Evolutionary conservation across 2,113 vertebrate species (phyloP).

Genomic region (Brachypodius melanocephalos): DNA sequence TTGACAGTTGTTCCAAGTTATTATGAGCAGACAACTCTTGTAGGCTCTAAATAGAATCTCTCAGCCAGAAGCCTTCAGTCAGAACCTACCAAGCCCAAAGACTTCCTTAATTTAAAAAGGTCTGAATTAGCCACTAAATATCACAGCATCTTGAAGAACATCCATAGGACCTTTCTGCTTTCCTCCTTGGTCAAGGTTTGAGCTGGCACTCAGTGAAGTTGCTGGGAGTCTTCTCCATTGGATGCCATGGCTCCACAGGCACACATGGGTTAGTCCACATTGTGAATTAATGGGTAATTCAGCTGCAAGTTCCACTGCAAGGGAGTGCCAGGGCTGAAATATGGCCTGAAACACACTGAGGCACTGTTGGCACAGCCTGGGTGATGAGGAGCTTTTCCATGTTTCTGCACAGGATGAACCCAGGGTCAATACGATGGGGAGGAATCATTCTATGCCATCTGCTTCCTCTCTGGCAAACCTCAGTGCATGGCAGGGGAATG

Average conservation of each 20-base stretch:
- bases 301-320: neutral
- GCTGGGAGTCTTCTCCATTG: neutral
- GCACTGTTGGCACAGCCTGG: neutral
- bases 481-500: neutral
- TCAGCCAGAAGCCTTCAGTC: neutral
- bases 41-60: neutral
- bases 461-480: neutral
- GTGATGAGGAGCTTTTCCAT: neutral
- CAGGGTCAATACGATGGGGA: neutral
- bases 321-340: neutral
- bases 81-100: neutral
- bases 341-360: neutral
- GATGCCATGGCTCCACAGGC: neutral
- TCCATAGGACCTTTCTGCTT: neutral
- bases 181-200: neutral
- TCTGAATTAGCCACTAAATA: neutral
- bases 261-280: neutral
- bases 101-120: neutral
- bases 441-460: neutral
- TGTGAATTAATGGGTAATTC: neutral
- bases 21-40: neutral
- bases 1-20: neutral
- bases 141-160: neutral
- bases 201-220: neutral
- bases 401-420: neutral